phyloP scores from a whole-genome alignment of 53 echinoderm and acorn worm genomes.

The Temnopleurus reevesii region DNA sequence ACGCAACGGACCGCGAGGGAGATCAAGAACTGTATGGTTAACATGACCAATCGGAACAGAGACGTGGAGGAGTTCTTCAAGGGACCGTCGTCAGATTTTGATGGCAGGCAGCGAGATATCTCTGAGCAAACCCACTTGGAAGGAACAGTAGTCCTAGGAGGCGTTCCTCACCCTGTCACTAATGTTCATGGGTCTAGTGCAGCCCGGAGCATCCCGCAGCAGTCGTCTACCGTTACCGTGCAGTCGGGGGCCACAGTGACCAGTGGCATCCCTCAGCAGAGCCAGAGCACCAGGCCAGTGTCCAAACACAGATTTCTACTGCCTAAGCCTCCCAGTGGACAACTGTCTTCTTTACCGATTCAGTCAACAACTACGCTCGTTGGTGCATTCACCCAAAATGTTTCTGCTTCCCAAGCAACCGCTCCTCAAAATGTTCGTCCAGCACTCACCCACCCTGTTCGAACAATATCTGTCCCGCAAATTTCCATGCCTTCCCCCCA shows the following conservation, averaged over 20 bases:
- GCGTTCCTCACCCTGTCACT: neutral
- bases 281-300: neutral
- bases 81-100: neutral
- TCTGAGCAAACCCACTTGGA: neutral
- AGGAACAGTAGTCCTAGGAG: constrained; percentile 9
- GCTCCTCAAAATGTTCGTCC: neutral
- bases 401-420: neutral
- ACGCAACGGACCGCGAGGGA: constrained; percentile 26
- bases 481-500: neutral
- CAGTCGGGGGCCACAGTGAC: neutral
- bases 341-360: neutral
- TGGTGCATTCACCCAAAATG: neutral
- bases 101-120: neutral
- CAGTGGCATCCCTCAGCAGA: neutral
- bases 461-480: neutral
- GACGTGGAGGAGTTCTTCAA: constrained; percentile 40
- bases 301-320: constrained; percentile 24
- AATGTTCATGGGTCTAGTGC: constrained; percentile 4
- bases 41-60: constrained; percentile 31
- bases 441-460: neutral
- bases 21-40: constrained; percentile 45
- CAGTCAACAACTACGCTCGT: neutral
- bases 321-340: neutral
- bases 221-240: neutral
- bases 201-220: neutral